Conservation (phyloP, 2,888 invertebrate species). For the Lepidonotus clava region DNA sequence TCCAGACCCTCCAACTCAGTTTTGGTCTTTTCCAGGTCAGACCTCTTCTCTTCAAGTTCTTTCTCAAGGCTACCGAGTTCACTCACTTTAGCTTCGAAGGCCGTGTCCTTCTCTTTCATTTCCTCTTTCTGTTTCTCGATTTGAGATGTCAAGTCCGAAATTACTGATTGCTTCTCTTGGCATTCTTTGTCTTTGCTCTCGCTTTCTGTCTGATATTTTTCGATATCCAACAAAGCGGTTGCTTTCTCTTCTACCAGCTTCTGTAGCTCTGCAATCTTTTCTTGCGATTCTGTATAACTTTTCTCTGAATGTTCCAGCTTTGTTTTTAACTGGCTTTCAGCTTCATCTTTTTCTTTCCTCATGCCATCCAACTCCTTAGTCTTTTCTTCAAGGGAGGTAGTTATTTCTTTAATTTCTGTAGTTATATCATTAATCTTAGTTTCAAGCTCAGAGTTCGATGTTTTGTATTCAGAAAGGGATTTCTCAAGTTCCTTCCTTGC, state of each 20-base stretch:
- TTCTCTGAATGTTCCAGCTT: background rate
- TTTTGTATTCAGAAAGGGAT: background rate
- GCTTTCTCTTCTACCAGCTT: background rate
- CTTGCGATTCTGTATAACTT: background rate
- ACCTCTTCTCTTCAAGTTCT: background rate
- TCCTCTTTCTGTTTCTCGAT: background rate
- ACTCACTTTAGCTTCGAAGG: background rate
- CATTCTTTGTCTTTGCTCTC: background rate
- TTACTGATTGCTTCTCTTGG: background rate
- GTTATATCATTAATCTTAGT: background rate
- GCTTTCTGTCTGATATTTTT: background rate
- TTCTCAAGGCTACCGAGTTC: background rate
- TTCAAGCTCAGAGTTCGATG: background rate
- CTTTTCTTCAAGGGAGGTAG: background rate
- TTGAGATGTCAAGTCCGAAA: background rate
- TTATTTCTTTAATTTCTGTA: background rate
- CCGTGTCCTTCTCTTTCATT: background rate
- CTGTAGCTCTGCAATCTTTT: background rate
- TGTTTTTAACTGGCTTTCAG: background rate
- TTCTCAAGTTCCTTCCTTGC: background rate
- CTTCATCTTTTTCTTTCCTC: background rate
- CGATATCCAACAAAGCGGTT: background rate
- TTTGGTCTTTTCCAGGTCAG: slow-evolving; percentile 12
- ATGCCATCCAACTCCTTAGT: background rate
- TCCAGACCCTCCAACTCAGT: background rate